A percentile compares a stretch with the other conserved stretches of the same genome.
Evolutionary conservation across 2,888 invertebrate species (phyloP).

Genomic region (Ptilodon capucinus): DNA sequence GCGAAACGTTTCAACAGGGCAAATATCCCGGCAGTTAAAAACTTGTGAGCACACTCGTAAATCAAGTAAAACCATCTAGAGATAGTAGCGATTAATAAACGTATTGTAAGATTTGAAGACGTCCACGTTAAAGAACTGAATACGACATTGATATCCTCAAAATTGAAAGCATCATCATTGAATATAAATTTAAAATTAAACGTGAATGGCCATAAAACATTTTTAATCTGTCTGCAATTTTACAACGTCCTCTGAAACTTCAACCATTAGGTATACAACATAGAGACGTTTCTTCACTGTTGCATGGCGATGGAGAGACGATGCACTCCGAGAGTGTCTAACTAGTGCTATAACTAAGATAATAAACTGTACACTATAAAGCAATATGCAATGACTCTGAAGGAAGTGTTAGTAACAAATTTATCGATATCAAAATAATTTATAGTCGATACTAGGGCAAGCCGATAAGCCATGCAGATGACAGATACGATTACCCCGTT

Average conservation of each 20-base stretch:
- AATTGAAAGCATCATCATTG: background rate
- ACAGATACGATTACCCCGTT: constrained; percentile 8
- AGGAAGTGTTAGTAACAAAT: constrained; percentile 4
- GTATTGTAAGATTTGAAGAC: background rate
- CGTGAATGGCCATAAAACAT: constrained; percentile 12
- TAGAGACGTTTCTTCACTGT: constrained; percentile 12
- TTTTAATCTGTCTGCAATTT: constrained; percentile 4
- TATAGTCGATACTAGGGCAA: constrained; percentile 3
- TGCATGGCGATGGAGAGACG: background rate
- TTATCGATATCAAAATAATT: constrained; percentile 5
- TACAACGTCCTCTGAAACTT: constrained; percentile 6
- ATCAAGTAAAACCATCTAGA: constrained; percentile 9
- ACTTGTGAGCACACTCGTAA: constrained; percentile 14
- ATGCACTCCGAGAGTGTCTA: constrained; percentile 10
- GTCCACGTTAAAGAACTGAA: no score
- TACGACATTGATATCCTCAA: no score
- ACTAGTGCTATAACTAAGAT: constrained; percentile 14
- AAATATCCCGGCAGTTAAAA: constrained; percentile 2
- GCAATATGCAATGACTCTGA: background rate
- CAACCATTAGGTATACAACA: constrained; percentile 3
- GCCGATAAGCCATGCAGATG: constrained; percentile 10
- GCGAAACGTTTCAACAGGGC: constrained; percentile 22
- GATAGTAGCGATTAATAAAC: background rate
- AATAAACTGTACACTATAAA: constrained; percentile 15
- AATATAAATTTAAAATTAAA: background rate